These are phyloP conservation scores for Brachionus rubens DNA, from an alignment of 1,140 invertebrate genomes.

Conservation along the genomic window DNA sequence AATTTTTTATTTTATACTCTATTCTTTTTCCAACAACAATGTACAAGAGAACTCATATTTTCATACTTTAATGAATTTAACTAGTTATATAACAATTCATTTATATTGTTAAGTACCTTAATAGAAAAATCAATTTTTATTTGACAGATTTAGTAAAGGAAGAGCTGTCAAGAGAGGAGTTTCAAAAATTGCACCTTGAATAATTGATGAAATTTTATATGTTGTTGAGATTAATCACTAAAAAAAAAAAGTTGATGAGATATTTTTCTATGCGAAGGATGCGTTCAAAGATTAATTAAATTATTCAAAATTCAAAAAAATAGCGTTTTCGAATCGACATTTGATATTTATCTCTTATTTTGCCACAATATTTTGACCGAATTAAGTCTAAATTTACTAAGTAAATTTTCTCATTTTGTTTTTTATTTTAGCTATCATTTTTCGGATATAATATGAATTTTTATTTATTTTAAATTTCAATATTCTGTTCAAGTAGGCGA, in stretches of 20 bases:
- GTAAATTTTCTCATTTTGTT: too few species aligned
- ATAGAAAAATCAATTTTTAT: slow-evolving; percentile 28
- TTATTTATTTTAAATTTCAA: slow-evolving; percentile 13
- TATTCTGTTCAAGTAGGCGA: slow-evolving; percentile 32
- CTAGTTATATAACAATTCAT: background rate
- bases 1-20: too few species aligned
- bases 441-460: slow-evolving; percentile 32
- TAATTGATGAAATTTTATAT: background rate
- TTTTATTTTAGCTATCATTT: slow-evolving; percentile 31
- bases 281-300: slow-evolving; percentile 4
- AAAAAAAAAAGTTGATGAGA: background rate
- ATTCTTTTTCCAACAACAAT: too few species aligned
- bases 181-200: slow-evolving; percentile 32
- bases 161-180: too few species aligned
- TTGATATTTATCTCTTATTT: too few species aligned
- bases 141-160: background rate
- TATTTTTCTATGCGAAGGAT: background rate
- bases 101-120: slow-evolving; percentile 22
- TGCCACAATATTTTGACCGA: too few species aligned
- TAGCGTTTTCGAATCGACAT: too few species aligned
- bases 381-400: background rate
- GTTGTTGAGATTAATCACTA: background rate
- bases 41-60: too few species aligned
- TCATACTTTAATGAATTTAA: too few species aligned
- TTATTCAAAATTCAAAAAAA: background rate